Percentiles rank a stretch among this genome's conserved stretches.
Evolutionary conservation across 2,888 invertebrate genomes (phyloP).

Genomic region (Ditylenchus weischeri): DNA sequence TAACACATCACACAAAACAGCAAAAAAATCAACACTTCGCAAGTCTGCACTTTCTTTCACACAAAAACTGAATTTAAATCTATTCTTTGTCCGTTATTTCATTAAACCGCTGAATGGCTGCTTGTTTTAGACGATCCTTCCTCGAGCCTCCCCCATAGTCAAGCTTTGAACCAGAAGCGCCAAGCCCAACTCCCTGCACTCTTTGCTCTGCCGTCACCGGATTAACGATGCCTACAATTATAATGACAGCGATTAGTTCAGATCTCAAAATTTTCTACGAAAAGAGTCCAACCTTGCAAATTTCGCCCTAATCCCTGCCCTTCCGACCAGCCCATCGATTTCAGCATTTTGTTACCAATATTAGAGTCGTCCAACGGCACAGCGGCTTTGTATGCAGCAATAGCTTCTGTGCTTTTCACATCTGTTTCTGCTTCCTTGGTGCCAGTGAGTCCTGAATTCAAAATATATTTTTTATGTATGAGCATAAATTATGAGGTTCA

Average conservation of each 20-base stretch:
- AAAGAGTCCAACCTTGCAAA: slow-evolving; percentile 68
- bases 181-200: slow-evolving; percentile 52
- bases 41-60: too few relatives aligned
- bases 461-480: too few relatives aligned
- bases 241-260: not conserved
- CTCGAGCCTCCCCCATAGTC: slow-evolving; percentile 19
- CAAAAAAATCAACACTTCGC: too few relatives aligned
- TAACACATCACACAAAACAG: too few relatives aligned
- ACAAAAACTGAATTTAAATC: too few relatives aligned
- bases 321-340: slow-evolving; percentile 99
- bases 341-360: slow-evolving; percentile 87
- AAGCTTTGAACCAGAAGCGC: slow-evolving; percentile 33
- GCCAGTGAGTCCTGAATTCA: slow-evolving; percentile 17
- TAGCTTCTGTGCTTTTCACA: slow-evolving; percentile 19
- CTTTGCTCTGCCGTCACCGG: slow-evolving; percentile 53
- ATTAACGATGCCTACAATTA: slow-evolving; percentile 49
- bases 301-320: slow-evolving; percentile 89
- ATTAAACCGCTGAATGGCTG: slow-evolving; percentile 34
- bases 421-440: slow-evolving; percentile 17
- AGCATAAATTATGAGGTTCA: not conserved
- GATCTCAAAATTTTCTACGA: not conserved
- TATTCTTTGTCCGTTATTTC: slow-evolving; percentile 14
- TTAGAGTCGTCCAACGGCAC: slow-evolving; percentile 66
- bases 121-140: slow-evolving; percentile 30
- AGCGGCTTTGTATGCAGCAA: slow-evolving; percentile 35